Base-by-base conservation (phyloP, 2,113 vertebrate species). In the Cololabis saira region DNA sequence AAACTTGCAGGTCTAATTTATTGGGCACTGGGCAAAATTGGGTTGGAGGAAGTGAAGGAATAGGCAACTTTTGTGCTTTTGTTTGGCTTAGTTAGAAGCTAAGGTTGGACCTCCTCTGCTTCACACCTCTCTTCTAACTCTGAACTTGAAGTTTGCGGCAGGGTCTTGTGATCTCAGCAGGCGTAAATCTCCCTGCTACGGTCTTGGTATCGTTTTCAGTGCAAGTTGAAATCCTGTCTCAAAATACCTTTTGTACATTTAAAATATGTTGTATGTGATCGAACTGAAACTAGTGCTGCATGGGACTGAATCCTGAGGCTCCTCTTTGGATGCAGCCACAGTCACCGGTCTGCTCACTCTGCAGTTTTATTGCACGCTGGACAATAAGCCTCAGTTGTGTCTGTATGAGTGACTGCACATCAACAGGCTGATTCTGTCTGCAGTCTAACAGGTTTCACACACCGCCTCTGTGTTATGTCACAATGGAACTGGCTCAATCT, bases 331-430 rank as follows among this genome's bases (percentile, higher is more conserved):
- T 2, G 33, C 37, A 19, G 52, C 56, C 40, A 12, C 41, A 33
- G 40, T n/a, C 54, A 5, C 27, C 19, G 56, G 48, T 27, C 55
- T 49, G 66, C 76, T 75, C 76, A 64, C 53, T 47, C 69, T 64
- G 71, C 44, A 17, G 30, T 69, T 74, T 64, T 56, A 14, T 14
- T 52, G 61, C 53, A 43, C 18, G 41, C 55, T 53, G 68, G 64
- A 88, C 68, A 81, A 77, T 61, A 58, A 73, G 74, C 71, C 68
- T 82, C 70, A 64, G 78, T 78, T n/a, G 19, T 61, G 9, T 63
- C 54, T 50, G 83, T 73, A 54, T 78, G 86, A 86, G 67, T 78
- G 81, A 69, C 64, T 83, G 87, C 62, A 81, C 87, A 81, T 45
- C 61, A 27, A 86, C 79, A 82, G 79, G 54, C 76, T 19, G 40